A percentile compares a stretch with the other conserved stretches of the same genome.
Evolutionary conservation across 2,113 vertebrate species (phyloP).

Genomic region (Aythya baeri): DNA sequence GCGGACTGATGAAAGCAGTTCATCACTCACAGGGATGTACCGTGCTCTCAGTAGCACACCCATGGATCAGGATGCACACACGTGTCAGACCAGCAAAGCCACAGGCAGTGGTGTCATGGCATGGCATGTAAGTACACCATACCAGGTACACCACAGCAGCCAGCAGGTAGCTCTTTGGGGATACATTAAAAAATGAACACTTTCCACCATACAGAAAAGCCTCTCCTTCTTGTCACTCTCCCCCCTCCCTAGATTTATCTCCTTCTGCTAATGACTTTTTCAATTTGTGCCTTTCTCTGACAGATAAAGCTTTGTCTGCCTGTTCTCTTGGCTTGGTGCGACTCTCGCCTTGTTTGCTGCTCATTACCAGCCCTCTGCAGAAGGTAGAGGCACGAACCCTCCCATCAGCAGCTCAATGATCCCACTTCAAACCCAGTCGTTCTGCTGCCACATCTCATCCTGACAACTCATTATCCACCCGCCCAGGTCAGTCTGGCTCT

Average conservation of each 20-base stretch:
- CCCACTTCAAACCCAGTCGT: slow-evolving; percentile 66
- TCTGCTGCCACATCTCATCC: slow-evolving; percentile 54
- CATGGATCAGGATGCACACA: not conserved
- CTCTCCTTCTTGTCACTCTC: slow-evolving; percentile 20
- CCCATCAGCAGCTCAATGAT: slow-evolving; percentile 71
- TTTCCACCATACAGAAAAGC: slow-evolving; percentile 26
- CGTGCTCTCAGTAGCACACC: not conserved
- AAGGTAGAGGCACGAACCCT: slow-evolving; percentile 62
- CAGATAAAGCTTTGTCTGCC: slow-evolving; percentile 60
- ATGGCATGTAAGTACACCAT: not conserved
- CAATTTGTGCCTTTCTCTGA: slow-evolving; percentile 45
- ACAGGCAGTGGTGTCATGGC: not conserved
- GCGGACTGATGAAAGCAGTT: slow-evolving; percentile 36
- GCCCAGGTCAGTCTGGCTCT: not conserved
- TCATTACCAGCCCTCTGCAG: slow-evolving; percentile 67
- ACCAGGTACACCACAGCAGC: not conserved
- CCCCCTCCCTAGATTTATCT: slow-evolving; percentile 44
- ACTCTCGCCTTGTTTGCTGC: slow-evolving; percentile 62
- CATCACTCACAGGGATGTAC: slow-evolving; percentile 19
- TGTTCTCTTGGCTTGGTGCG: slow-evolving; percentile 56
- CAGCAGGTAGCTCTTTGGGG: not conserved
- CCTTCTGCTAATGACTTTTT: slow-evolving; percentile 65
- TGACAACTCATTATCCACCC: slow-evolving; percentile 65
- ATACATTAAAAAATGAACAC: slow-evolving; percentile 28
- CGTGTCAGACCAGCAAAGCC: not conserved